Conservation (phyloP, 2,888 invertebrate genomes). For the Ditylenchus weischeri region DNA sequence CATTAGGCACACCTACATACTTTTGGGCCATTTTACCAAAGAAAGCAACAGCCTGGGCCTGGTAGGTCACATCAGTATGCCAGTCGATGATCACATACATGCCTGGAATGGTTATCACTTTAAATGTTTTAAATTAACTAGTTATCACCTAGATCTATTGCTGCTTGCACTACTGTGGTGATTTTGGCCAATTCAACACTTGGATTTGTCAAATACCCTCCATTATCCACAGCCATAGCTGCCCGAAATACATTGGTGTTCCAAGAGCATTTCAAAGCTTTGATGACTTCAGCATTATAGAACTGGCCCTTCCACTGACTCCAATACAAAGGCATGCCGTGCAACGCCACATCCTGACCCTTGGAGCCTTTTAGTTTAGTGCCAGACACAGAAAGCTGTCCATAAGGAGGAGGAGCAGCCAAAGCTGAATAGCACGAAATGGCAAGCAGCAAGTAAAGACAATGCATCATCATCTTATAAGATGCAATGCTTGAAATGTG, state of each 20-base stretch:
- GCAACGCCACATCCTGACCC: constrained; percentile 6
- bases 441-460: constrained; percentile 1
- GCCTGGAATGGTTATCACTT: constrained; percentile 10
- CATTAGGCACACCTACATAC: constrained; percentile 23
- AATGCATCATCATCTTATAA: too few relatives aligned
- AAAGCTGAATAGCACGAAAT: background rate
- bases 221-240: constrained; percentile 22
- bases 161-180: constrained; percentile 12
- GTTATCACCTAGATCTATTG: constrained; percentile 1
- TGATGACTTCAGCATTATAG: background rate
- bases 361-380: constrained; percentile 5
- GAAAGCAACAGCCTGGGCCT: constrained; percentile 8
- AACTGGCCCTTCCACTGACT: constrained; percentile 7
- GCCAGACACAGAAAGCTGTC: constrained; percentile 9
- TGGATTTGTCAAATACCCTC: constrained; percentile 20
- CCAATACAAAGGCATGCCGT: constrained; percentile 7
- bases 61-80: constrained; percentile 4
- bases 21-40: constrained; percentile 7
- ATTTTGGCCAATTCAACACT: constrained; percentile 7
- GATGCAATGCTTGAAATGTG: too few relatives aligned
- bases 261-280: constrained; percentile 29
- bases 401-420: constrained; percentile 8
- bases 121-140: background rate
- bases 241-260: constrained; percentile 17
- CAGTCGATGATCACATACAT: constrained; percentile 21